phyloP scores from a whole-genome alignment of 2,113 vertebrate genomes.

The Campylomormyrus numenius region DNA sequence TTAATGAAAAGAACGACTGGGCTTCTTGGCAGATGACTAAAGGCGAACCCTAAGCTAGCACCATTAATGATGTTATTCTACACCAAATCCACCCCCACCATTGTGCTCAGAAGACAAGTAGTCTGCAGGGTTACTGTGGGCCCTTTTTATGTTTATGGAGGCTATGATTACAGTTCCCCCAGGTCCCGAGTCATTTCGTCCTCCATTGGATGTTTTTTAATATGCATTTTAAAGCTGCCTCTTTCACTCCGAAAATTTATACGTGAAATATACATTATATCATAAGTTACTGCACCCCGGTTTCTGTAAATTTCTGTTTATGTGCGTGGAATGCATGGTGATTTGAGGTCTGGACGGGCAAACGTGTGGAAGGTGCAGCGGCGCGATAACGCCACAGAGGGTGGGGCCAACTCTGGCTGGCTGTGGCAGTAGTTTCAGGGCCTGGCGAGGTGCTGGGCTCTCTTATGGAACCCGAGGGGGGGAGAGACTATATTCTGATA shows the following conservation, averaged over 20 bases:
- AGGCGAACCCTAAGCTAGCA: not conserved
- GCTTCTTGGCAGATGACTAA: not conserved
- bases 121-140: not conserved
- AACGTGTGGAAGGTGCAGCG: not conserved
- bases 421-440: slow-evolving; percentile 6
- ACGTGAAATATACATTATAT: not conserved
- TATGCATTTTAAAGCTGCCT: not conserved
- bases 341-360: not conserved
- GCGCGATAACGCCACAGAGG: not conserved
- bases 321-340: not conserved
- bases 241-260: not conserved
- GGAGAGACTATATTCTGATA: not conserved
- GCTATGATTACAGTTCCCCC: not conserved
- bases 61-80: not conserved
- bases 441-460: slow-evolving; percentile 15
- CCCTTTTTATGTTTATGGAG: not conserved
- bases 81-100: not conserved
- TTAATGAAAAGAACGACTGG: not conserved
- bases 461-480: not conserved
- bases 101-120: not conserved
- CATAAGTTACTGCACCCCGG: not conserved
- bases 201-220: not conserved
- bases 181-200: not conserved
- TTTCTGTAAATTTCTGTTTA: not conserved
- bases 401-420: slow-evolving; percentile 15